Percentiles rank a stretch among this genome's conserved stretches.
Evolutionary conservation across 1,140 invertebrate genomes (phyloP).

Genomic region (Ladona fulva): DNA sequence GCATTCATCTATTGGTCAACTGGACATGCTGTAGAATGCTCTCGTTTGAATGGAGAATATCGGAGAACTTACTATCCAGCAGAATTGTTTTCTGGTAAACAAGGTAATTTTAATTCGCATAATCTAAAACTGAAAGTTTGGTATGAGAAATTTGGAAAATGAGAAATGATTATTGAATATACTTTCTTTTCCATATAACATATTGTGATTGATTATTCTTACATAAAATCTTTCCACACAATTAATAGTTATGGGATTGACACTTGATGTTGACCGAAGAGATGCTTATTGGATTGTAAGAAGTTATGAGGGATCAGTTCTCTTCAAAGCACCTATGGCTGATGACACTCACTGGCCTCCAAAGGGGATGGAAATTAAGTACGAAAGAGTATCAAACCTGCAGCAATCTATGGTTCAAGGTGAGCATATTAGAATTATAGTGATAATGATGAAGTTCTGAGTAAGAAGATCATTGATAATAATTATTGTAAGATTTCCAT

Average conservation of each 20-base stretch:
- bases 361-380: conserved; percentile 7
- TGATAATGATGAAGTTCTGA: too few species aligned
- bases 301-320: conserved; percentile 60
- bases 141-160: too few species aligned
- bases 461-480: too few species aligned
- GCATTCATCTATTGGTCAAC: conserved; percentile 86
- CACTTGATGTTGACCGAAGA: conserved; percentile 62
- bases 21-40: conserved; percentile 65
- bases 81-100: conserved; percentile 66
- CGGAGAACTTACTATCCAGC: conserved; percentile 60
- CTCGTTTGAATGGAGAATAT: conserved; percentile 67
- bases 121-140: conserved; percentile 7
- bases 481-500: too few species aligned
- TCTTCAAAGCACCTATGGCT: conserved; percentile 56
- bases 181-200: not conserved
- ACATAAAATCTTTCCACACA: conserved; percentile 17
- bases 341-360: conserved; percentile 31
- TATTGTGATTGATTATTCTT: not conserved
- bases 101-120: conserved; percentile 39
- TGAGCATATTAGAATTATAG: not conserved
- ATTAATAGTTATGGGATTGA: conserved; percentile 65
- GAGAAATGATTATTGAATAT: not conserved
- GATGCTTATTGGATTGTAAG: conserved; percentile 70
- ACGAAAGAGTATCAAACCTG: conserved; percentile 12
- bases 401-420: conserved; percentile 24